Evolutionary conservation across 2,797 vertebrate species (phyloP).

Genomic region (Danio jaintianensis): DNA sequence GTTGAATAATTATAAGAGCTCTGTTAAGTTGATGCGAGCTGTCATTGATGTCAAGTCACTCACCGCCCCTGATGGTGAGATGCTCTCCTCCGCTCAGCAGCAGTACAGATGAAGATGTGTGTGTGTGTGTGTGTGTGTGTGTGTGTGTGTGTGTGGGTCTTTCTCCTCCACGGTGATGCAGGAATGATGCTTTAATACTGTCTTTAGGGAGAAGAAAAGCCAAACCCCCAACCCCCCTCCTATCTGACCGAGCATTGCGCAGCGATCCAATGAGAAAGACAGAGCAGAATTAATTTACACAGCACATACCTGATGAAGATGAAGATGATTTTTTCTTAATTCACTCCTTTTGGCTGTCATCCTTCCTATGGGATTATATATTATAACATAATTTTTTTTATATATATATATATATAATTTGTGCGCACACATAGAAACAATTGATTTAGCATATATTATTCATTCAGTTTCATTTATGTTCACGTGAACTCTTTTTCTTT

Average conservation of each 20-base stretch:
- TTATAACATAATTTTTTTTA: neutral
- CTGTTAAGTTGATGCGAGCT: conserved; percentile 14
- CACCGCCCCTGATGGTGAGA: conserved; percentile 33
- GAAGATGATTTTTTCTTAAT: conserved; percentile 19
- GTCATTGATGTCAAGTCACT: conserved; percentile 40
- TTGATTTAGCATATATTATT: neutral
- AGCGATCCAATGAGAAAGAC: conserved; percentile 47
- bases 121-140: neutral
- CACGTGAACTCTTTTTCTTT: neutral
- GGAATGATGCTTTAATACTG: conserved; percentile 52
- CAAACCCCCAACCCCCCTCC: conserved; percentile 46
- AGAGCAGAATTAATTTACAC: conserved; percentile 38
- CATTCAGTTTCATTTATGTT: neutral
- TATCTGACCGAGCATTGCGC: conserved; percentile 46
- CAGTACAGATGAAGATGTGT: conserved; percentile 24
- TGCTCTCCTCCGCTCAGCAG: conserved; percentile 32
- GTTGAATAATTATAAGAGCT: conserved; percentile 2
- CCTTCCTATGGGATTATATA: neutral
- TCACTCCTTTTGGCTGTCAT: neutral
- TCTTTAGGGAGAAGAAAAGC: conserved; percentile 46
- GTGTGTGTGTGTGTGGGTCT: neutral
- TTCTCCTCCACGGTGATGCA: conserved; percentile 31
- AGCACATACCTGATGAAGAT: conserved; percentile 29
- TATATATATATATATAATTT: neutral
- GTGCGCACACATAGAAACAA: neutral